Base-by-base conservation (phyloP, 1,140 invertebrate species). In the Pentalonia nigronervosa region DNA sequence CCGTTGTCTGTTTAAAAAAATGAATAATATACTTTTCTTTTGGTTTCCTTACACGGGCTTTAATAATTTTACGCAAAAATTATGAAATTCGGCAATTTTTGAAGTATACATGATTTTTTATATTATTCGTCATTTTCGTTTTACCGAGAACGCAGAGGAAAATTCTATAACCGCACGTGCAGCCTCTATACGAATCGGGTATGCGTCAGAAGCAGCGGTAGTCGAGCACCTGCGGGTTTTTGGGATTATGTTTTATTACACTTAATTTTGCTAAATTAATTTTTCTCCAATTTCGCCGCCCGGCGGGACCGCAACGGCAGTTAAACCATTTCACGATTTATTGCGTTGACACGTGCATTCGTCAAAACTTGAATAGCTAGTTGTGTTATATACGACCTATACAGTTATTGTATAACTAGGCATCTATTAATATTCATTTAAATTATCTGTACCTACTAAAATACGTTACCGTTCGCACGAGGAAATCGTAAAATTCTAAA, bases 221-320 rank as follows among this genome's bases (percentile, higher is more conserved):
- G 23, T 45, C 53, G 56, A 67, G 56, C 53, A 90, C 53, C 89
- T 45, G 88, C 36, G 36, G 53, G 9, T 45, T 67, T 50, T 90
- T 47, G 14, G 56, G 36, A 45, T 67, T 41, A 30, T 30, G 21
- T 90, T 60, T 45, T 56, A 7, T 45, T 17, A 14, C 25, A 90
- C 34, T 36, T 60, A 60, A 56, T 90, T 90, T 90, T 60, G 50
- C 6, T 20, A 45, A 90, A 90, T 67, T 45, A 67, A 90, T 90
- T 67, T 90, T n/a, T 45, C 89, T 90, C 11, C 53, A 45, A 45
- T 67, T 67, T 90, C 41, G 25, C 21, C 25, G 7, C 53, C n/a
- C 50, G 21, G 34, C 6, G 21, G 30, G 36, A 45, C 25, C n/a
- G 56, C 36, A 67, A 67, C 41, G 4, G 60, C 14, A 45, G 36